Evolutionary conservation across 2,797 vertebrate species (phyloP).

Genomic region (Chaetophractus vellerosus): DNA sequence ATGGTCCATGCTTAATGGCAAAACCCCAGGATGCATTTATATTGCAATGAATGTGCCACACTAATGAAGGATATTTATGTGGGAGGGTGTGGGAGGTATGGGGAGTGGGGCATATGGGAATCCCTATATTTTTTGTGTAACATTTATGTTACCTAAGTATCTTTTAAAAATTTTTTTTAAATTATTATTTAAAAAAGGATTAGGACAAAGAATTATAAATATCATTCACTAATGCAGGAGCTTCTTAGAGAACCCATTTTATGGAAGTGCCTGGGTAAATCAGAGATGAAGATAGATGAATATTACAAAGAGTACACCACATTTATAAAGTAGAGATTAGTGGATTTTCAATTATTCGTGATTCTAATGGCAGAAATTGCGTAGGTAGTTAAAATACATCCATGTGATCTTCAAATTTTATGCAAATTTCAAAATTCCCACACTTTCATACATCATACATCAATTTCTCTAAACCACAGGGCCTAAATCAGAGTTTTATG

Average conservation of each 20-base stretch:
- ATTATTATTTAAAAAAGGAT: not conserved
- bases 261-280: not conserved
- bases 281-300: not conserved
- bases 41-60: too few species aligned
- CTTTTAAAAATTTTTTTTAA: too few species aligned
- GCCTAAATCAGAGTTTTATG: not conserved
- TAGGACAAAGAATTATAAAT: slow-evolving; percentile 22
- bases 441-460: not conserved
- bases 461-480: not conserved
- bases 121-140: too few species aligned
- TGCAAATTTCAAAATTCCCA: slow-evolving; percentile 15
- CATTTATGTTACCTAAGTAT: too few species aligned
- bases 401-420: not conserved
- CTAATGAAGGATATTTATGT: too few species aligned
- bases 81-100: too few species aligned
- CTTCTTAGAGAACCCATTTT: not conserved
- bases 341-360: slow-evolving; percentile 33
- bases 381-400: not conserved
- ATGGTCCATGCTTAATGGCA: too few species aligned
- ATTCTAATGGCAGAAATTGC: slow-evolving; percentile 21
- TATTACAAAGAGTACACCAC: not conserved
- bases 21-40: too few species aligned
- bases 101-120: too few species aligned
- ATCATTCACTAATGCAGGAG: not conserved
- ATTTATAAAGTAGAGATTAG: not conserved